A percentile compares a stretch with the other conserved stretches of the same genome.
These are phyloP conservation scores for Mnemiopsis leidyi DNA, from an alignment of 37 sponge, comb jelly and placozoan genomes.

Conservation along the genomic window DNA sequence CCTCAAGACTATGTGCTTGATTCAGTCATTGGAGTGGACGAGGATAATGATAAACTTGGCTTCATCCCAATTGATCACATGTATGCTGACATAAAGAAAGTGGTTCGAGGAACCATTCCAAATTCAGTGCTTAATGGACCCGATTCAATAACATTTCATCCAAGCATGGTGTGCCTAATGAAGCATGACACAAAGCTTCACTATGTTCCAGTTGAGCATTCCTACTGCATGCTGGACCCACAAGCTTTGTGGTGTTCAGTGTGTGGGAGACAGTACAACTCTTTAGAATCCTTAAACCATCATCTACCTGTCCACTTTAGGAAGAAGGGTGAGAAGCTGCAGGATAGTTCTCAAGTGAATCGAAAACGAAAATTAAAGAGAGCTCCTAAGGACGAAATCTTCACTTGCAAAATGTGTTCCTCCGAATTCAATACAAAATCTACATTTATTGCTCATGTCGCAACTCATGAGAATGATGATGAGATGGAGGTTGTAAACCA, in stretches of 20 bases:
- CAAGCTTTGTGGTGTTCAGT: background rate
- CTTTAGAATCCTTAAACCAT: background rate
- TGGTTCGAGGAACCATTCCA: background rate
- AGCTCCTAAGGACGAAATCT: slow-evolving; percentile 37
- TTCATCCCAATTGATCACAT: slow-evolving; percentile 47
- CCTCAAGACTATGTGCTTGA: slow-evolving; percentile 19
- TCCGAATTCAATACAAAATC: background rate
- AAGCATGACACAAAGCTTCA: background rate
- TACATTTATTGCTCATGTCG: slow-evolving; percentile 40
- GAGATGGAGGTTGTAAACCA: background rate
- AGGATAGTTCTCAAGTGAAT: background rate
- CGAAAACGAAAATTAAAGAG: slow-evolving; percentile 21
- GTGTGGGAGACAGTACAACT: background rate
- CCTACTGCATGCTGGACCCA: background rate
- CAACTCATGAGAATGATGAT: slow-evolving; percentile 59
- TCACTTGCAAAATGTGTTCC: slow-evolving; percentile 55
- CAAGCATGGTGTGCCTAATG: slow-evolving; percentile 21
- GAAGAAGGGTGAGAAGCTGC: background rate
- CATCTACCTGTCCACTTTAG: slow-evolving; percentile 12
- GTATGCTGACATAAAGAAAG: background rate
- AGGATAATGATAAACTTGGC: background rate
- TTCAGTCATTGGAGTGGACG: background rate
- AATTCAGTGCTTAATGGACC: background rate
- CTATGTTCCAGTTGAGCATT: slow-evolving; percentile 35
- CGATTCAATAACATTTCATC: slow-evolving; percentile 8